Evolutionary conservation across 1,140 invertebrate species (phyloP).

Genomic region (Argopecten irradians): DNA sequence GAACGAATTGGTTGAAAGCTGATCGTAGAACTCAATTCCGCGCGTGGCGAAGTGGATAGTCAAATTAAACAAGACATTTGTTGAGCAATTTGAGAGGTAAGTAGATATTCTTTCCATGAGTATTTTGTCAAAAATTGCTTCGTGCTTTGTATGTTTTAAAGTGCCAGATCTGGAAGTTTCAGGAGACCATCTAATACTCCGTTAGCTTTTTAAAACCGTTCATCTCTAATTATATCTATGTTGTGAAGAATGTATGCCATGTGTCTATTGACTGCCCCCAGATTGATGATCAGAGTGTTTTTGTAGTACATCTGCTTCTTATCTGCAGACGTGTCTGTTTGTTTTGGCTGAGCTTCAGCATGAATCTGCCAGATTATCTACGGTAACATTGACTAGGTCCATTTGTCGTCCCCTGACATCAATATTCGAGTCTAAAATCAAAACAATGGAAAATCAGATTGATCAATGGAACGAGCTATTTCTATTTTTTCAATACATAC

Average conservation of each 20-base stretch:
- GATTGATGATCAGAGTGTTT: neutral
- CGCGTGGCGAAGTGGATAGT: constrained; percentile 30
- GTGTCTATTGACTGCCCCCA: constrained; percentile 33
- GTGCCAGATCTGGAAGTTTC: neutral
- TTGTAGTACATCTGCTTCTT: neutral
- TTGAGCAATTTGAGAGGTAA: constrained; percentile 24
- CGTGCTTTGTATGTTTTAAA: neutral
- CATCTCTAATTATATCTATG: constrained; percentile 31
- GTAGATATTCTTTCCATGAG: constrained; percentile 29
- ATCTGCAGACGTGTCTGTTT: neutral
- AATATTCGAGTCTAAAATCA: constrained; percentile 19
- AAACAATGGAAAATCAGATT: too few relatives aligned
- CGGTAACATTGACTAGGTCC: neutral
- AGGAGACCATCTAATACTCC: constrained; percentile 24
- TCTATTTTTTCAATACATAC: neutral
- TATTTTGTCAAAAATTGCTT: constrained; percentile 24
- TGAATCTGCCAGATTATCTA: neutral
- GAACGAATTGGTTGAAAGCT: constrained; percentile 29
- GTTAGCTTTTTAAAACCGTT: constrained; percentile 26
- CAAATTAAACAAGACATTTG: constrained; percentile 27
- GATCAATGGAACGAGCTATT: neutral
- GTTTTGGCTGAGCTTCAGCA: constrained; percentile 18
- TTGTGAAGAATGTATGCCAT: neutral
- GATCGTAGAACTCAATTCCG: neutral
- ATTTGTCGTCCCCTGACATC: neutral